Percentiles rank a stretch among this genome's conserved stretches.
Evolutionary conservation across 1,140 invertebrate genomes (phyloP).

Genomic region (Tetramorium parvispinum): DNA sequence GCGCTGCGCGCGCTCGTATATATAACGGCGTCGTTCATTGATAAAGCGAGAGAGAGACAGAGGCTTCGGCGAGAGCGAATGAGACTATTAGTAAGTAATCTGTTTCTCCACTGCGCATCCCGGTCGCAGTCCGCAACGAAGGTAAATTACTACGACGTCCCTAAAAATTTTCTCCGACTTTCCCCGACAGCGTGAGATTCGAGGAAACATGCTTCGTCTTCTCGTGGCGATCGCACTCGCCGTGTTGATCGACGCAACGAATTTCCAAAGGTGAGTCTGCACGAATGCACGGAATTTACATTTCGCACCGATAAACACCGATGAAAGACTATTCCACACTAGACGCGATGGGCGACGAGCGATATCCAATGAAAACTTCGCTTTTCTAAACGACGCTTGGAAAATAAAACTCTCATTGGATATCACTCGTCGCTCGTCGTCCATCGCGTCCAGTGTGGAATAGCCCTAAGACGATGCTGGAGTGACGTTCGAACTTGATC

Average conservation of each 20-base stretch:
- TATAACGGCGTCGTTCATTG: neutral
- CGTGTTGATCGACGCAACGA: conserved; percentile 59
- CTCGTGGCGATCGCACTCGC: conserved; percentile 49
- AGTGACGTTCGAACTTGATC: no score
- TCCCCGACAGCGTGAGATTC: neutral
- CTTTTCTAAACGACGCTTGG: no score
- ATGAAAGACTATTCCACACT: no score
- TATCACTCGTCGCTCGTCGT: no score
- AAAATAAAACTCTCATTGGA: no score
- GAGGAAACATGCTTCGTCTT: conserved; percentile 70
- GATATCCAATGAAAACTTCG: no score
- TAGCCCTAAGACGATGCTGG: no score
- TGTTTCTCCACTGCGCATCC: neutral
- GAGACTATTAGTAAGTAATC: no score
- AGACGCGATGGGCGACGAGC: no score
- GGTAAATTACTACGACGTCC: neutral
- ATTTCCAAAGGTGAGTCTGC: conserved; percentile 71
- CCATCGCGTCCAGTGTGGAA: no score
- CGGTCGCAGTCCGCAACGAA: neutral
- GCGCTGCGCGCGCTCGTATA: neutral
- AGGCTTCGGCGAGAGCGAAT: no score
- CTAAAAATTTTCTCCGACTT: neutral
- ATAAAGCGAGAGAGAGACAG: neutral
- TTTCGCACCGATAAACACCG: neutral
- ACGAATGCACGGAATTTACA: neutral